A percentile compares a stretch with the other conserved stretches of the same genome.
These are phyloP conservation scores for Acrobasis consociella DNA, from an alignment of 2,888 invertebrate genomes.

Conservation along the genomic window DNA sequence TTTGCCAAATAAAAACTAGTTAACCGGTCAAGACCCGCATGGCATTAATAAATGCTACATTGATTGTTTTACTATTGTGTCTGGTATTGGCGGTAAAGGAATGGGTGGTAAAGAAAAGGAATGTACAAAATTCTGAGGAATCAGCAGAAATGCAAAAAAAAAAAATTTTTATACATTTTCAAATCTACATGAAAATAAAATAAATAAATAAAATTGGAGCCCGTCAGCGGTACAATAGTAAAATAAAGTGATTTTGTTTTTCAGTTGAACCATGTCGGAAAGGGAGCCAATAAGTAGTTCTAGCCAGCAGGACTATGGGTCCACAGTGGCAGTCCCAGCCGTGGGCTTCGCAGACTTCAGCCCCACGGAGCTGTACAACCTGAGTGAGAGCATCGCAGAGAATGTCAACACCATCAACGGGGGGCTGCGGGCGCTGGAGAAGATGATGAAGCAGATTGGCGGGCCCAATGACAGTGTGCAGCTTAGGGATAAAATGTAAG, in stretches of 20 bases:
- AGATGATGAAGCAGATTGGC: slow-evolving; percentile 88
- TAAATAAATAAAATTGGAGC: too few species aligned
- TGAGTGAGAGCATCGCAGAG: slow-evolving; percentile 91
- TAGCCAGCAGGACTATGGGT: slow-evolving; percentile 68
- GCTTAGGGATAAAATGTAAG: slow-evolving; percentile 73
- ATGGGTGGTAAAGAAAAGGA: too few species aligned
- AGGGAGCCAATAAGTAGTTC: slow-evolving; percentile 67
- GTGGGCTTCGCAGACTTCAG: slow-evolving; percentile 88
- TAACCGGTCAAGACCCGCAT: too few species aligned
- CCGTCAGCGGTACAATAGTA: too few species aligned
- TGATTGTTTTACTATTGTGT: too few species aligned
- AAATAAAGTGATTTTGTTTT: not conserved
- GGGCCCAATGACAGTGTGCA: slow-evolving; percentile 88
- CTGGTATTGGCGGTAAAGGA: too few species aligned
- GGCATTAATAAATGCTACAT: too few species aligned
- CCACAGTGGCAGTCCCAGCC: slow-evolving; percentile 82
- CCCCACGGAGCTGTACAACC: slow-evolving; percentile 88
- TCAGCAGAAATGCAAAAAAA: too few species aligned
- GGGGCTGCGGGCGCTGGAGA: slow-evolving; percentile 87
- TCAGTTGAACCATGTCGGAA: slow-evolving; percentile 60
- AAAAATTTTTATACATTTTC: too few species aligned
- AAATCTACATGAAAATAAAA: too few species aligned
- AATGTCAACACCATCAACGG: slow-evolving; percentile 91
- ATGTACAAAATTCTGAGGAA: too few species aligned
- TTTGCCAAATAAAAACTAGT: too few species aligned